Conservation (phyloP, 2,113 vertebrate species). For the Ellobius talpinus region DNA sequence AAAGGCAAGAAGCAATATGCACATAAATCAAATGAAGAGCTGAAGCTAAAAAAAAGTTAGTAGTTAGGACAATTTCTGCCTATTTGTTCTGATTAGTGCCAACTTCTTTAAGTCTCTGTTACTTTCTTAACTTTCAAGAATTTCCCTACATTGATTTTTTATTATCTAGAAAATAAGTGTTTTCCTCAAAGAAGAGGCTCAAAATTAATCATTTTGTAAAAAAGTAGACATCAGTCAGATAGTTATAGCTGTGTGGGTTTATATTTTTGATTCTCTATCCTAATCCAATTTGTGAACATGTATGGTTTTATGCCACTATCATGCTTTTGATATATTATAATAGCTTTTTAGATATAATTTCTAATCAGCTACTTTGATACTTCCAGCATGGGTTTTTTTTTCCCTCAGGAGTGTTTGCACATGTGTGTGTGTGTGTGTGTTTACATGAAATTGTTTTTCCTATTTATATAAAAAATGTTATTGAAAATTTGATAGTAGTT, state of each 20-base stretch:
- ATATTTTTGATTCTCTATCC: background rate
- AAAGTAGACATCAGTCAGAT: background rate
- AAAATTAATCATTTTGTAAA: background rate
- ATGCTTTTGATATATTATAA: background rate
- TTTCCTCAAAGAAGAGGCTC: background rate
- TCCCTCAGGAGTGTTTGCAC: rapidly evolving
- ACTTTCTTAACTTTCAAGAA: background rate
- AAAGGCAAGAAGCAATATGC: background rate
- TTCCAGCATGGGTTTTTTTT: background rate
- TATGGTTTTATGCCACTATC: background rate
- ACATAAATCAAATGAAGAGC: background rate
- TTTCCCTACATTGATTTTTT: background rate
- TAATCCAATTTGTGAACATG: background rate
- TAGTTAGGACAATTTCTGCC: background rate
- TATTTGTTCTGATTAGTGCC: background rate
- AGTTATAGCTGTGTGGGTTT: background rate
- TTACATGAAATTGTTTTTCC: background rate
- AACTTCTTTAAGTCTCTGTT: background rate
- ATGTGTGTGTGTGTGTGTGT: background rate
- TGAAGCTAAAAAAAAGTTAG: background rate
- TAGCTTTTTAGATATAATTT: background rate
- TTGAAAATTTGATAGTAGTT: background rate
- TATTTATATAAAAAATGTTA: background rate
- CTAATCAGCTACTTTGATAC: background rate
- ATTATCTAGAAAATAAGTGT: background rate